Conservation (phyloP, 2,888 invertebrate species). For the Ennomos quercinarius region DNA sequence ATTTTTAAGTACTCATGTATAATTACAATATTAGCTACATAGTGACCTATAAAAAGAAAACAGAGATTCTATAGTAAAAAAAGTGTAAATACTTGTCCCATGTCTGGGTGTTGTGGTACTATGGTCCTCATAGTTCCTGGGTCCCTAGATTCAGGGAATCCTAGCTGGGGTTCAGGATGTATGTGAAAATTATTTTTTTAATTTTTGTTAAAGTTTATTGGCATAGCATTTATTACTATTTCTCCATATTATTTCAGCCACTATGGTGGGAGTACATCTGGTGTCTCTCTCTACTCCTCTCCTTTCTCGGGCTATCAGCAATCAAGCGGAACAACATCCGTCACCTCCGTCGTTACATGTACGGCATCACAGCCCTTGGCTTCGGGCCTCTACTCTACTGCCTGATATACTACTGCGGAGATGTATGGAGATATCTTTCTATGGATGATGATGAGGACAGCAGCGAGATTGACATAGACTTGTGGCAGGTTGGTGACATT, state of each 20-base stretch:
- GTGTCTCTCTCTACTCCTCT: conserved; percentile 93
- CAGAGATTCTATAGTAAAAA: no score
- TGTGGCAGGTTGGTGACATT: conserved; percentile 90
- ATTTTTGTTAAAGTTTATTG: no score
- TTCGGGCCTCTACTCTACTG: conserved; percentile 93
- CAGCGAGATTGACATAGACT: conserved; percentile 86
- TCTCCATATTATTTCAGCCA: conserved; percentile 85
- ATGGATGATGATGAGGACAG: conserved; percentile 74
- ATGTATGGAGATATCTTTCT: conserved; percentile 91
- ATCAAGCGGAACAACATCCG: conserved; percentile 93
- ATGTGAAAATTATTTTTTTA: no score
- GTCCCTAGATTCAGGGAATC: no score
- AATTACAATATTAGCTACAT: no score
- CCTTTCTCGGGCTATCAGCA: conserved; percentile 94
- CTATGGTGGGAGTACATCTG: conserved; percentile 97
- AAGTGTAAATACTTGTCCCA: no score
- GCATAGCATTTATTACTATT: conserved; percentile 3
- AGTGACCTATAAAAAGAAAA: no score
- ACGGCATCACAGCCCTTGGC: conserved; percentile 89
- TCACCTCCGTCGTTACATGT: conserved; percentile 91
- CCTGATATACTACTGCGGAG: conserved; percentile 92
- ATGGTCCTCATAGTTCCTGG: no score
- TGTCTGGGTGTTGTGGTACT: no score
- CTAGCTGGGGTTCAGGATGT: no score
- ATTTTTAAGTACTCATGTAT: no score